phyloP scores from a whole-genome alignment of 2,113 vertebrate genomes.

The Trogon melanurus region DNA sequence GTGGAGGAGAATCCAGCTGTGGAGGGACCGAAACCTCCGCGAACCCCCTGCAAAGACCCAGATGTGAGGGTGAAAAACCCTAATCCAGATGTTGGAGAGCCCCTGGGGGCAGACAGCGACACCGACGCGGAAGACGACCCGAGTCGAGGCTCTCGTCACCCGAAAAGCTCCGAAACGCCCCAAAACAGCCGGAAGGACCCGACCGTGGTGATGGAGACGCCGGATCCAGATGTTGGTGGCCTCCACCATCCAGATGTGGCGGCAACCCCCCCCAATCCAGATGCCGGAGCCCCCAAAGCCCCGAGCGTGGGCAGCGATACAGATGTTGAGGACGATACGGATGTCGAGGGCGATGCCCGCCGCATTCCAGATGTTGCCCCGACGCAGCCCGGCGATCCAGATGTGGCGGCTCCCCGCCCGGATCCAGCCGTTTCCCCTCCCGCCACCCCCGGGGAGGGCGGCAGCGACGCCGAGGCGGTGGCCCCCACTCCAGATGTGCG shows the following conservation, averaged over 20 bases:
- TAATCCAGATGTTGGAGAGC: too few species aligned
- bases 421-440: background rate
- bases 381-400: background rate
- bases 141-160: too few species aligned
- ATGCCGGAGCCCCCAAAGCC: too few species aligned
- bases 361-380: too few species aligned
- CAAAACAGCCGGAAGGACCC: background rate
- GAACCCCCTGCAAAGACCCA: too few species aligned
- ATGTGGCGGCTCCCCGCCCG: fast-evolving
- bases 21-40: too few species aligned
- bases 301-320: background rate
- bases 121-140: too few species aligned
- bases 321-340: background rate
- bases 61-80: too few species aligned
- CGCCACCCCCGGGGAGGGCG: fast-evolving
- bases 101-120: background rate
- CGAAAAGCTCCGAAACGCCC: background rate
- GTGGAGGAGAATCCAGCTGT: too few species aligned
- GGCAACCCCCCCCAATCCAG: too few species aligned
- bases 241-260: too few species aligned
- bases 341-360: too few species aligned
- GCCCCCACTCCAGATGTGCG: background rate
- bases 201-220: background rate
- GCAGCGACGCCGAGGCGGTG: background rate
- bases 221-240: background rate